These are phyloP conservation scores for Echeneis naucrates DNA, from an alignment of 2,797 vertebrate genomes.

Conservation along the genomic window DNA sequence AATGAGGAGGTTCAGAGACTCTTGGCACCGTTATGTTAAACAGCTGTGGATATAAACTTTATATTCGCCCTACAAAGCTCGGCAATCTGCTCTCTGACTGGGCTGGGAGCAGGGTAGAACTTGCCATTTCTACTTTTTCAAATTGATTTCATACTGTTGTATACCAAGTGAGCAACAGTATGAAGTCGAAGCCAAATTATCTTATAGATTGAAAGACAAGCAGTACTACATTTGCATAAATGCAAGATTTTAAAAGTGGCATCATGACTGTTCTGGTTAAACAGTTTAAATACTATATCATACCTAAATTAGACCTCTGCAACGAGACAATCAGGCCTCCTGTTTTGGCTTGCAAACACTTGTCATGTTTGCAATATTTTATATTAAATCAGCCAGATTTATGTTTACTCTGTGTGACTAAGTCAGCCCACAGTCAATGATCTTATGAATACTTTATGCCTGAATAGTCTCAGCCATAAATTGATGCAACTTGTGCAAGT, in stretches of 20 bases:
- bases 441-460: background rate
- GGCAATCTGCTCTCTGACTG: slow-evolving; percentile 77
- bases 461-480: background rate
- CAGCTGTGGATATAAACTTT: slow-evolving; percentile 81
- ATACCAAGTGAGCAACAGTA: slow-evolving; percentile 5
- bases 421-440: background rate
- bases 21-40: slow-evolving; percentile 77
- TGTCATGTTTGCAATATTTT: background rate
- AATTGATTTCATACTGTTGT: slow-evolving; percentile 43
- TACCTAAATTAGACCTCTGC: background rate
- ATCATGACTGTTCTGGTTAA: background rate
- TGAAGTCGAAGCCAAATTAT: slow-evolving; percentile 2
- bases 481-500: background rate
- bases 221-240: background rate
- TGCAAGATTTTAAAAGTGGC: background rate
- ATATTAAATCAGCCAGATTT: slow-evolving; percentile 3
- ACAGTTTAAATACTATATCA: background rate
- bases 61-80: slow-evolving; percentile 74
- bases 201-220: background rate
- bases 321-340: background rate
- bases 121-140: slow-evolving; percentile 67
- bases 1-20: slow-evolving; percentile 79
- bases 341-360: slow-evolving; percentile 4
- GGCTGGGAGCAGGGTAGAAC: slow-evolving; percentile 49
- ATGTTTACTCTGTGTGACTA: background rate